A percentile compares a stretch with the other conserved stretches of the same genome.
Evolutionary conservation across 2,797 vertebrate genomes (phyloP).

Genomic region (Gastrophryne carolinensis): DNA sequence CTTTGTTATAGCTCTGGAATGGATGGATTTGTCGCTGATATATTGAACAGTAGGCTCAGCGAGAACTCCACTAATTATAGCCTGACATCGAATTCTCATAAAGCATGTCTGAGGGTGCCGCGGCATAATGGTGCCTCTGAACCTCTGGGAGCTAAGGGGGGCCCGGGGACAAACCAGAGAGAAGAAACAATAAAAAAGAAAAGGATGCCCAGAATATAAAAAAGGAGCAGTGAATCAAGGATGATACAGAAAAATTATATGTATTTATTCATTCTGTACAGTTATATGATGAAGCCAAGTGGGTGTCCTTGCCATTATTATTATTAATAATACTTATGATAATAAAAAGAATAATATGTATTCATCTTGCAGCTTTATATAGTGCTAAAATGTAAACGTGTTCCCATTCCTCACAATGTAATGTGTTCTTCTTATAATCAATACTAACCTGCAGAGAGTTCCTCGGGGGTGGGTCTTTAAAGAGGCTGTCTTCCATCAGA

Average conservation of each 20-base stretch:
- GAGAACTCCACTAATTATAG: constrained; percentile 38
- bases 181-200: neutral
- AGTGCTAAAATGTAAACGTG: too few relatives aligned
- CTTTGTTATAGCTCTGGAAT: constrained; percentile 20
- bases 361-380: too few relatives aligned
- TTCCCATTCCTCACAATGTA: too few relatives aligned
- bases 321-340: too few relatives aligned
- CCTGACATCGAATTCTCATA: constrained; percentile 35
- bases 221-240: neutral
- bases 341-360: too few relatives aligned
- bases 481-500: too few relatives aligned
- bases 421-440: too few relatives aligned
- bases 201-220: neutral
- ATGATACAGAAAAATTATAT: neutral
- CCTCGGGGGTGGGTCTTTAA: too few relatives aligned
- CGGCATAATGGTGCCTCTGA: neutral
- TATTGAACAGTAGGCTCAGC: constrained; percentile 27
- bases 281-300: too few relatives aligned
- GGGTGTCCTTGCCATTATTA: too few relatives aligned
- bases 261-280: too few relatives aligned
- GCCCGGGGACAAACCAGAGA: neutral
- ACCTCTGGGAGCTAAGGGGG: neutral
- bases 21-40: constrained; percentile 11
- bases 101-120: constrained; percentile 30
- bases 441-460: too few relatives aligned